These are phyloP conservation scores for Pristionchus fissidentatus DNA, from an alignment of 2,888 invertebrate genomes.

Conservation along the genomic window DNA sequence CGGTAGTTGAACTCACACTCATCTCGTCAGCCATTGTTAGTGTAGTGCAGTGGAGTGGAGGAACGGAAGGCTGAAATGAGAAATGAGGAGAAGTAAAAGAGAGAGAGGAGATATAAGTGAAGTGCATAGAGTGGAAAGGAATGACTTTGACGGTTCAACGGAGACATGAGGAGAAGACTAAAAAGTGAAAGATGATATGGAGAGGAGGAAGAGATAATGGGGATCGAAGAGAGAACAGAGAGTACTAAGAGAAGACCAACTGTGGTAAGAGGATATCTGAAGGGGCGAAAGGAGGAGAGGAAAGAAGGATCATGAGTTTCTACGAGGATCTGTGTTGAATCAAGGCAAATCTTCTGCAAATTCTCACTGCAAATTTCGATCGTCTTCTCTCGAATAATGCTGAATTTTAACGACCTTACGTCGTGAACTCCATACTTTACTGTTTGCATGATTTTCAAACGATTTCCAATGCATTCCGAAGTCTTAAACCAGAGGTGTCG, in stretches of 20 bases:
- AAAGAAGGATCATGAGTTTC: no score
- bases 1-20: slow-evolving; percentile 19
- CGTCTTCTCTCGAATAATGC: no score
- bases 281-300: slow-evolving; percentile 13
- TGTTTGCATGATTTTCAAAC: no score
- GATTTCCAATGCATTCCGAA: no score
- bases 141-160: slow-evolving; percentile 38
- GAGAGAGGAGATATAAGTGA: slow-evolving; percentile 14
- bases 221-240: slow-evolving; percentile 34
- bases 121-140: slow-evolving; percentile 32
- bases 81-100: slow-evolving; percentile 9
- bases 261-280: slow-evolving; percentile 32
- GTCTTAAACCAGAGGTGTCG: no score
- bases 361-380: no score
- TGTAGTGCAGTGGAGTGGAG: not conserved
- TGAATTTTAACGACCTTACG: no score
- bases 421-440: no score
- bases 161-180: slow-evolving; percentile 34
- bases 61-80: not conserved
- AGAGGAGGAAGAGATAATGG: not conserved
- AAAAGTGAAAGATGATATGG: slow-evolving; percentile 44
- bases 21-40: slow-evolving; percentile 22
- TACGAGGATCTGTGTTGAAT: no score
- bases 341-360: no score
- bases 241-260: slow-evolving; percentile 12